These are phyloP conservation scores for Pogoniulus pusillus DNA, from an alignment of 2,797 vertebrate genomes.

Conservation along the genomic window DNA sequence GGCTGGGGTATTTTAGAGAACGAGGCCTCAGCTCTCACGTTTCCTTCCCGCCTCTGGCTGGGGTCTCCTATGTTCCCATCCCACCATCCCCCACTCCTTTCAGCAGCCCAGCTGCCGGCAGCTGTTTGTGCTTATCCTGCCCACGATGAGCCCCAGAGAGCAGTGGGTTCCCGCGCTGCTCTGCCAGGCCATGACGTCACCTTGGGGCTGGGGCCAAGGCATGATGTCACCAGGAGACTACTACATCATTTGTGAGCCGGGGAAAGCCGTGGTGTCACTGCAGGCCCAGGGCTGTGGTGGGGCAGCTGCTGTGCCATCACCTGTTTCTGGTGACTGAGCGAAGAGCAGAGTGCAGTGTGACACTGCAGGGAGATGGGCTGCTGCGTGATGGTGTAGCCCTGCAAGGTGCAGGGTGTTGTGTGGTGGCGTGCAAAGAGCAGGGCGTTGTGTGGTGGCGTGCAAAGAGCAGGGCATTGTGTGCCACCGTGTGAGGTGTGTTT, in stretches of 20 bases:
- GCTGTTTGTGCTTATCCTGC: conserved; percentile 30
- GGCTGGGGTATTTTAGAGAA: not conserved
- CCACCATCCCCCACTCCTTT: no score
- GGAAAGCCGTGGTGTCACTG: not conserved
- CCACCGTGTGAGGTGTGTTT: not conserved
- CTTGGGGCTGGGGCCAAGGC: not conserved
- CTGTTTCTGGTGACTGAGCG: not conserved
- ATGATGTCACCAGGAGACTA: not conserved
- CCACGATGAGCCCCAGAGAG: not conserved
- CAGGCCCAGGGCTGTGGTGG: not conserved
- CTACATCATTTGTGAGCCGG: not conserved
- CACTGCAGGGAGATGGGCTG: not conserved
- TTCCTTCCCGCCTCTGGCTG: no score
- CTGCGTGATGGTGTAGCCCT: not conserved
- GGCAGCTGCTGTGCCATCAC: not conserved
- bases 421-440: not conserved
- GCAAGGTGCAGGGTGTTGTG: not conserved
- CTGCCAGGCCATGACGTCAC: conserved; percentile 23
- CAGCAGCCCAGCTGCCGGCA: not conserved
- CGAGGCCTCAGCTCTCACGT: no score
- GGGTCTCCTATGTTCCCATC: no score
- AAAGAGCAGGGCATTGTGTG: not conserved
- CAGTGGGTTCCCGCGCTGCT: conserved; percentile 56
- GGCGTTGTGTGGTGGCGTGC: not conserved
- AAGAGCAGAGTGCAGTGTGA: not conserved